phyloP scores from a whole-genome alignment of 2,888 invertebrate genomes.

The Iphiclides podalirius region DNA sequence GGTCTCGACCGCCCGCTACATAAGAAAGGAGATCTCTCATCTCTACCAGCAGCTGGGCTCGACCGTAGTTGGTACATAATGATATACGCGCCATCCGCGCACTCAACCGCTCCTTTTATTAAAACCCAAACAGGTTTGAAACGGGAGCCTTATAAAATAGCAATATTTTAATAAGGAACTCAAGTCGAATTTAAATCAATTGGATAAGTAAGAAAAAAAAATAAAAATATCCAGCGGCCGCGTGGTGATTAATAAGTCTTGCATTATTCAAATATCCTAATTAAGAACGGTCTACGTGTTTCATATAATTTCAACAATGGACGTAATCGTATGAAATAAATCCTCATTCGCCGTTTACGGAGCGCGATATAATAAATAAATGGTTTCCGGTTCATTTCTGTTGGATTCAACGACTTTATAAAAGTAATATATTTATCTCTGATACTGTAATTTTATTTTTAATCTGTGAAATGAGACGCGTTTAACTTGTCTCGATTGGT shows the following conservation, averaged over 20 bases:
- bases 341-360: slow-evolving; percentile 5
- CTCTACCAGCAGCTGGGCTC: slow-evolving; percentile 43
- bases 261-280: slow-evolving; percentile 51
- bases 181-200: slow-evolving; percentile 64
- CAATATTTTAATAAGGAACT: slow-evolving; percentile 67
- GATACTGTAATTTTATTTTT: not conserved
- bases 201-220: slow-evolving; percentile 49
- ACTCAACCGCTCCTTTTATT: slow-evolving; percentile 49
- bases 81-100: slow-evolving; percentile 48
- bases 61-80: slow-evolving; percentile 42
- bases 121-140: slow-evolving; percentile 50
- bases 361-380: not conserved
- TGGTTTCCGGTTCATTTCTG: slow-evolving; percentile 1
- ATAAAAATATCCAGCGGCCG: slow-evolving; percentile 34
- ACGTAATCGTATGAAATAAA: slow-evolving; percentile 14
- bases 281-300: slow-evolving; percentile 32
- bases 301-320: slow-evolving; percentile 27
- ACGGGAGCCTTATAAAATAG: slow-evolving; percentile 62
- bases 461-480: not conserved
- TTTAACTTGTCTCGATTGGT: not conserved
- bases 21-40: slow-evolving; percentile 58
- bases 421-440: no score
- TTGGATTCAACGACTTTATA: no score
- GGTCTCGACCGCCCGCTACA: slow-evolving; percentile 40
- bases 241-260: slow-evolving; percentile 54